Conservation (phyloP, 2,888 invertebrate genomes). For the Drosophila neotestacea region DNA sequence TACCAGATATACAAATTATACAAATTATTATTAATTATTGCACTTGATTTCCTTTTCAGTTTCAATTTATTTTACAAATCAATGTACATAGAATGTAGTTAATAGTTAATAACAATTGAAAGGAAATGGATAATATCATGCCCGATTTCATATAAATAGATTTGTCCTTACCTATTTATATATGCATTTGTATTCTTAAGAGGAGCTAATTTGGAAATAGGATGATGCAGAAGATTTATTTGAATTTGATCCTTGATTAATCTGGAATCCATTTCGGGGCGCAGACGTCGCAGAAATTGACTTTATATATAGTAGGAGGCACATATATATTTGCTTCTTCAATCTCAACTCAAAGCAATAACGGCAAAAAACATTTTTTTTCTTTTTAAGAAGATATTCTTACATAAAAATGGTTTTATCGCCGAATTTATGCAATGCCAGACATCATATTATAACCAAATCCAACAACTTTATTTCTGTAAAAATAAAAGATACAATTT, state of each 20-base stretch:
- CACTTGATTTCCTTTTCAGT: slow-evolving; percentile 12
- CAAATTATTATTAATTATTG: too few relatives aligned
- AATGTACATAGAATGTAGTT: slow-evolving; percentile 14
- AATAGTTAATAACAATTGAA: slow-evolving; percentile 22
- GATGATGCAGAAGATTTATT: slow-evolving; percentile 1
- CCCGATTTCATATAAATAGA: background rate
- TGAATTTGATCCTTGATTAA: slow-evolving; percentile 18
- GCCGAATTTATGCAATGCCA: slow-evolving; percentile 1
- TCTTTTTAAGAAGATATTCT: background rate
- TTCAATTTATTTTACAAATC: slow-evolving; percentile 37
- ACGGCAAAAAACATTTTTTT: too few relatives aligned
- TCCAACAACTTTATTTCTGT: background rate
- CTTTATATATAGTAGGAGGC: background rate
- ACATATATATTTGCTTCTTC: background rate
- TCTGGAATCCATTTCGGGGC: background rate
- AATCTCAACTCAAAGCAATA: background rate
- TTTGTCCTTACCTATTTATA: background rate
- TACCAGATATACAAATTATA: background rate
- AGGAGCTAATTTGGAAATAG: background rate
- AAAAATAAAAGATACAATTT: background rate
- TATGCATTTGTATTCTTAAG: background rate
- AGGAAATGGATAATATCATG: slow-evolving; percentile 16
- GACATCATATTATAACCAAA: background rate
- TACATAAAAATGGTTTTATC: slow-evolving; percentile 2
- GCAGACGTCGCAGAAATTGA: background rate